These are phyloP conservation scores for Polyodon spathula DNA, from an alignment of 2,113 vertebrate genomes.

Conservation along the genomic window DNA sequence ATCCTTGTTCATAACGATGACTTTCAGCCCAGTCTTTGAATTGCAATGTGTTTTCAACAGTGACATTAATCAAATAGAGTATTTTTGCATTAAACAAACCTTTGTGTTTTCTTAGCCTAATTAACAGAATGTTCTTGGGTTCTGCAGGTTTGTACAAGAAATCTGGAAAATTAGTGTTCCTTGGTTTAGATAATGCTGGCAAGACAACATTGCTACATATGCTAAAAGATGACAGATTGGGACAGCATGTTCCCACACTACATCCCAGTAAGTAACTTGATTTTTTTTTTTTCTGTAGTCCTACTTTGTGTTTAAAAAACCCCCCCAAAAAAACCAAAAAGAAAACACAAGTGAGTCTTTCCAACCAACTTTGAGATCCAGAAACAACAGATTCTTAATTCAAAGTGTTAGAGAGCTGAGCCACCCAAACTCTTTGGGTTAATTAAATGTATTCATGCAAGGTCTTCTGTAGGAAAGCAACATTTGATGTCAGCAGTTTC, in stretches of 20 bases:
- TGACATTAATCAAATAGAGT: background rate
- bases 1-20: too few relatives aligned
- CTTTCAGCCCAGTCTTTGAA: too few relatives aligned
- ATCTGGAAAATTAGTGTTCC: constrained; percentile 88
- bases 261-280: constrained; percentile 76
- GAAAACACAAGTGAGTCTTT: background rate
- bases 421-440: background rate
- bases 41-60: background rate
- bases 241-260: constrained; percentile 88
- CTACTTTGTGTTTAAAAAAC: background rate
- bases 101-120: background rate
- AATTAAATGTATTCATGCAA: background rate
- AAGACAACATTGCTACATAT: constrained; percentile 96
- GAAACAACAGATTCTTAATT: background rate
- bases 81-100: background rate
- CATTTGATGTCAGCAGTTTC: too few relatives aligned
- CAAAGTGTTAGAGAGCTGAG: background rate
- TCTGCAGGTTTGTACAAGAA: constrained; percentile 85
- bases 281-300: background rate
- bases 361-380: background rate
- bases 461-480: too few relatives aligned
- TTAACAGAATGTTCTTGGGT: background rate
- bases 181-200: constrained; percentile 92
- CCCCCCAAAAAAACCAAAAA: background rate
- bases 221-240: constrained; percentile 92